A percentile compares a stretch with the other conserved stretches of the same genome.
These are phyloP conservation scores for Cantharis flavilabris DNA, from an alignment of 2,888 invertebrate species.

Conservation along the genomic window DNA sequence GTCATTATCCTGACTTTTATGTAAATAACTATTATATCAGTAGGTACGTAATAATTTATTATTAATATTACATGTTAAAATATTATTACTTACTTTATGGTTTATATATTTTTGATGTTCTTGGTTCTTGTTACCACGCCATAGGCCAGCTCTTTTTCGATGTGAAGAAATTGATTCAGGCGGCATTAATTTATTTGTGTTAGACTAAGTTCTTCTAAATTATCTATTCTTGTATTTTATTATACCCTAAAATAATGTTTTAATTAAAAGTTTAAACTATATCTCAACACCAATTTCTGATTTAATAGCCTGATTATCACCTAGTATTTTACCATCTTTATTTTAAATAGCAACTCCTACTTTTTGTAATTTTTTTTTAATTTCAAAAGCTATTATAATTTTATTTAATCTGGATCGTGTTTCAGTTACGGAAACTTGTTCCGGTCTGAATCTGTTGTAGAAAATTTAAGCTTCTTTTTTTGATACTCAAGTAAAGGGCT, in stretches of 20 bases:
- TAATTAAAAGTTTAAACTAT: not conserved
- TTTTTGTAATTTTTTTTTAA: no score
- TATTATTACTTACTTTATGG: slow-evolving; percentile 1
- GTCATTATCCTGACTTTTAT: no score
- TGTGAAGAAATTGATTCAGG: not conserved
- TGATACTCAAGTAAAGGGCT: no score
- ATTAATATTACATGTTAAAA: not conserved
- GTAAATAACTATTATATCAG: not conserved
- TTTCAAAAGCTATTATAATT: no score
- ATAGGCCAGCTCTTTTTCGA: slow-evolving; percentile 6
- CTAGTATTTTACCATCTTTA: no score
- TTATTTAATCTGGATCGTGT: no score
- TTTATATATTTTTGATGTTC: slow-evolving; percentile 2
- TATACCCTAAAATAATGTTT: not conserved
- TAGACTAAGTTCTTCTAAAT: not conserved
- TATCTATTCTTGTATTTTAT: not conserved
- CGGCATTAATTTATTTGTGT: not conserved
- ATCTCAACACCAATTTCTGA: no score
- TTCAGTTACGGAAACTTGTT: no score
- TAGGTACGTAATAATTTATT: not conserved
- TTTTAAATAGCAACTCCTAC: no score
- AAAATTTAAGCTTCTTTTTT: no score
- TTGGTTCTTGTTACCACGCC: slow-evolving; percentile 2
- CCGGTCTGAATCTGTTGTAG: no score
- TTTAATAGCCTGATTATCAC: no score